Evolutionary conservation across 2,113 vertebrate species (phyloP).

Genomic region (Stegastes partitus): DNA sequence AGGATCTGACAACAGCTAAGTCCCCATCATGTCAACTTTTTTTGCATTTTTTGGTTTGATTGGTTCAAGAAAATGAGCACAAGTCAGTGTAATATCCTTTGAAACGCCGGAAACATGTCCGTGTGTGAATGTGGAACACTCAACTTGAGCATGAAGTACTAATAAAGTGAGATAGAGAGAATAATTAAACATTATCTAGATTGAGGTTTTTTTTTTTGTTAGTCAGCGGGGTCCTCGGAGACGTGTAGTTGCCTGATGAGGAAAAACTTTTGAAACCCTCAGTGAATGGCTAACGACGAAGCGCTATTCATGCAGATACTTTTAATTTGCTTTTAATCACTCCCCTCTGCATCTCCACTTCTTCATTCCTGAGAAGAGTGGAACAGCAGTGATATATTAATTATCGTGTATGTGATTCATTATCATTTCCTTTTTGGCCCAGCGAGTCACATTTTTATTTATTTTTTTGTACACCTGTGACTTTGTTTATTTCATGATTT

Average conservation of each 20-base stretch:
- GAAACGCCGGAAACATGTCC: background rate
- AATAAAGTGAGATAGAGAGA: conserved; percentile 43
- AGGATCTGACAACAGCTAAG: too few species aligned
- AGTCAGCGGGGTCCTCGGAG: conserved; percentile 18
- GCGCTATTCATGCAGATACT: conserved; percentile 38
- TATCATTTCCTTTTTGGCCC: conserved; percentile 25
- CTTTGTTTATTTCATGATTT: conserved; percentile 45
- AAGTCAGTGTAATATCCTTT: background rate
- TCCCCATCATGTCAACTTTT: too few species aligned
- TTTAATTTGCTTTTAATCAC: conserved; percentile 60
- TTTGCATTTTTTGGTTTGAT: too few species aligned
- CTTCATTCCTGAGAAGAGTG: conserved; percentile 33
- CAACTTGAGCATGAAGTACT: conserved; percentile 12
- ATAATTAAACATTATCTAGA: conserved; percentile 56
- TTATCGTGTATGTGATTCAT: conserved; percentile 39
- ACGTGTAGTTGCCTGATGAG: conserved; percentile 33
- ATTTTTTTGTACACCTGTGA: conserved; percentile 29
- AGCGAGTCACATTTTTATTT: conserved; percentile 20
- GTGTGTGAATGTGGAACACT: background rate
- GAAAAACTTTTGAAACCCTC: conserved; percentile 54
- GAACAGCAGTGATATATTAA: conserved; percentile 50
- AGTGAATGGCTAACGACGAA: conserved; percentile 39
- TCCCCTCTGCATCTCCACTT: conserved; percentile 15
- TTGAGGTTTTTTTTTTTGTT: conserved; percentile 32
- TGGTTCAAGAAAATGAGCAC: background rate